Base-by-base conservation (phyloP, 2,888 invertebrate species). In the Apamea crenata region DNA sequence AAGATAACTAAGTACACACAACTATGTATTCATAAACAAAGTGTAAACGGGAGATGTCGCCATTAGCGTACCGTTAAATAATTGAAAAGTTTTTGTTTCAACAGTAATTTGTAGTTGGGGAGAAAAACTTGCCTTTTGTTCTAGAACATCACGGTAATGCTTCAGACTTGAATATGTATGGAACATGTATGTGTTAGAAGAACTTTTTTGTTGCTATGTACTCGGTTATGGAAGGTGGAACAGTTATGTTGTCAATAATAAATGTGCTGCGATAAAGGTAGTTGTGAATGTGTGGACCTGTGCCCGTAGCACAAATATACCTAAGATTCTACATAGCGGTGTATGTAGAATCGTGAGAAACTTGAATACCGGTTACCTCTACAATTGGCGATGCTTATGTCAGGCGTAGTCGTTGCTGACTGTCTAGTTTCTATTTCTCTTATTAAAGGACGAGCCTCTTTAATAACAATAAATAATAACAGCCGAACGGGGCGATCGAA, bases 21-120 rank as follows among this genome's bases (percentile, higher is more conserved):
- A 70, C 79, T 74, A 78, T 88, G 84, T 88, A 86, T 89, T 87
- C 86, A 89, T 83, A 89, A 87, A 78, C 67, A 70, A 72, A 88
- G 78, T 89, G 88, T 73, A 83, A 88, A 87, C 77, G 80, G 80
- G 80, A 73, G 80, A 40, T 81, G 74, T 69, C 68, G 65, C 78
- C 80, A 82, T 80, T 80, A 53, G 68, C 79, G 44, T 73, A 73
- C 79, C 67, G 72, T 82, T 86, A 79, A 83, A 89, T 88, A 88
- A 88, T 88, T 86, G 81, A 88, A 78, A 83, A 85, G 74, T 83
- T 81, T 78, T 73, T 78, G 78, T 77, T 16, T 85, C 70, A 65
- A 68, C 76, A 72, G 61, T 40, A 25, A 77, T 65, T 79, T 79
- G 53, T 78, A 77, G 85, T 77, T 83, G 32, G 40, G 56, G 18